phyloP scores from a whole-genome alignment of 2,888 invertebrate species.

The Diplazon laetatorius region DNA sequence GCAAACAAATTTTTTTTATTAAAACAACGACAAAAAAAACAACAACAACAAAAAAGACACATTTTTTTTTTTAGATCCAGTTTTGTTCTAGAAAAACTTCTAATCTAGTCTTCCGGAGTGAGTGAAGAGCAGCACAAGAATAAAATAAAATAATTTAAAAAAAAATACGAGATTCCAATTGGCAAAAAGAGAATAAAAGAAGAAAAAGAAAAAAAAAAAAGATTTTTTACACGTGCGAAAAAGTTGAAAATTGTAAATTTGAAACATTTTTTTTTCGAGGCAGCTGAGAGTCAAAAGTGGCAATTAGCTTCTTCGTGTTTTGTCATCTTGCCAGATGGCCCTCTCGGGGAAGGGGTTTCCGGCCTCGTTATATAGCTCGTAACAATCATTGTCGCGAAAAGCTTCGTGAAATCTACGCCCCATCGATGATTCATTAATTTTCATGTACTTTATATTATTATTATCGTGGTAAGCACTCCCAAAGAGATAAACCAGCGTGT shows the following conservation, averaged over 20 bases:
- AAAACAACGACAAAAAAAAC: conserved; percentile 1
- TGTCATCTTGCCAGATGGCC: conserved; percentile 16
- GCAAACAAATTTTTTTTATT: conserved; percentile 26
- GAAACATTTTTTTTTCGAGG: not conserved
- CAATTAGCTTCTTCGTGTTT: conserved; percentile 13
- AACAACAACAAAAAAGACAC: not conserved
- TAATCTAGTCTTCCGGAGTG: conserved; percentile 79
- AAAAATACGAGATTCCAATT: not conserved
- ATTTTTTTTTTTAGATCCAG: conserved; percentile 66
- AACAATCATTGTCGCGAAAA: not conserved
- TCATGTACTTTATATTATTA: conserved; percentile 5
- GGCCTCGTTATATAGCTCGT: not conserved
- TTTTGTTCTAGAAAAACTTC: conserved; percentile 72
- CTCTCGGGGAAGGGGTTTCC: not conserved
- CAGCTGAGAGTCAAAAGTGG: not conserved
- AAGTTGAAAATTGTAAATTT: conserved; percentile 11
- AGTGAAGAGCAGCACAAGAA: conserved; percentile 33
- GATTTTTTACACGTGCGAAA: not conserved
- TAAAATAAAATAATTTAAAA: not conserved
- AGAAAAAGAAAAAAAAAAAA: not conserved
- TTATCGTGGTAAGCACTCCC: conserved; percentile 40
- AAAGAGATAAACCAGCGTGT: conserved; percentile 49
- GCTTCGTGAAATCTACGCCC: not conserved
- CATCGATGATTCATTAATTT: not conserved
- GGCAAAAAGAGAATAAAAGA: too few relatives aligned